Evolutionary conservation across 2,113 vertebrate genomes (phyloP).

Genomic region (Climacteris rufus): DNA sequence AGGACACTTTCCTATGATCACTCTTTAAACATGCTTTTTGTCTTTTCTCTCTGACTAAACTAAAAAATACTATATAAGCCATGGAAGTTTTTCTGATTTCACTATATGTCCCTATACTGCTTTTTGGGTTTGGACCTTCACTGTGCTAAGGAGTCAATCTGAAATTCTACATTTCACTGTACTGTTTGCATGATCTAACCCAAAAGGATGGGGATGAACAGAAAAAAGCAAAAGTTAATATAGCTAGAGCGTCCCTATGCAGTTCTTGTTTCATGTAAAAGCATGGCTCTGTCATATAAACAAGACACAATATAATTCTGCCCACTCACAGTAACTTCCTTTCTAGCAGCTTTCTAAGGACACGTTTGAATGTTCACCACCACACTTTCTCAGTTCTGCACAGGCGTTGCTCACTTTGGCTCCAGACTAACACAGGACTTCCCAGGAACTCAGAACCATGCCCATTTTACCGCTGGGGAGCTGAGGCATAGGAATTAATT

Average conservation of each 20-base stretch:
- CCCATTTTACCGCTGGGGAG: not conserved
- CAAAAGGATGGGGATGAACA: not conserved
- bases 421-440: not conserved
- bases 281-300: not conserved
- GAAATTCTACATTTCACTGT: not conserved
- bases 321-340: not conserved
- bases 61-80: not conserved
- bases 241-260: not conserved
- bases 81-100: not conserved
- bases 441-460: not conserved
- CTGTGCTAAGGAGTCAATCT: not conserved
- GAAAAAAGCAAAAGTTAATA: not conserved
- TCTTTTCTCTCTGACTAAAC: not conserved
- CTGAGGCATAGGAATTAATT: conserved; percentile 31
- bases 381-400: not conserved
- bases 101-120: not conserved
- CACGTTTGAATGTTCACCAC: not conserved
- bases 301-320: not conserved
- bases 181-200: not conserved
- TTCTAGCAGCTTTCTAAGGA: not conserved
- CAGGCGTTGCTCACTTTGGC: not conserved
- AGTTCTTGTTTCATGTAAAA: not conserved
- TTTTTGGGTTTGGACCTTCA: not conserved
- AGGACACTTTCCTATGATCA: not conserved
- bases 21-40: not conserved